phyloP scores from a whole-genome alignment of 2,888 invertebrate genomes.

The Aphidoletes aphidimyza region DNA sequence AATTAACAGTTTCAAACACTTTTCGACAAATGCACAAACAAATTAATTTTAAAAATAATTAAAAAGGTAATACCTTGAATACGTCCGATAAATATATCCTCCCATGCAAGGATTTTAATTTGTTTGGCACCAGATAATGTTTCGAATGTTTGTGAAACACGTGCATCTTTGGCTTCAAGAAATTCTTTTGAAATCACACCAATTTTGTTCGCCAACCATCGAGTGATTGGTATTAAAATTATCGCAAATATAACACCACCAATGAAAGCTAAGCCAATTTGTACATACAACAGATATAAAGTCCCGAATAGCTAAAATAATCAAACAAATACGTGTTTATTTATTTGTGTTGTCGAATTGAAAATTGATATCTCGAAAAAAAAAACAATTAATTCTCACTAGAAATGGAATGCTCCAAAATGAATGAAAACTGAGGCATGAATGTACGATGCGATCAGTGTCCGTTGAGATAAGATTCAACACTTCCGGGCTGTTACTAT shows the following conservation, averaged over 20 bases:
- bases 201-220: slow-evolving; percentile 88
- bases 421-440: slow-evolving; percentile 95
- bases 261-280: slow-evolving; percentile 91
- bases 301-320: slow-evolving; percentile 78
- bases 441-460: slow-evolving; percentile 93
- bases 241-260: slow-evolving; percentile 89
- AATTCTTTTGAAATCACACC: slow-evolving; percentile 84
- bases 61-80: slow-evolving; percentile 72
- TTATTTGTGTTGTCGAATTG: neutral
- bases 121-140: slow-evolving; percentile 86
- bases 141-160: slow-evolving; percentile 89
- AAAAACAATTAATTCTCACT: slow-evolving; percentile 67
- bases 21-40: slow-evolving; percentile 22
- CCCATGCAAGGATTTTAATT: slow-evolving; percentile 95
- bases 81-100: slow-evolving; percentile 81
- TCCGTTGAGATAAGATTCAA: slow-evolving; percentile 98
- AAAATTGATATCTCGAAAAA: too few relatives aligned
- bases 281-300: slow-evolving; percentile 82
- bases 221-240: slow-evolving; percentile 92
- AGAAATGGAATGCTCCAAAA: slow-evolving; percentile 97
- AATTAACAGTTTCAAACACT: neutral
- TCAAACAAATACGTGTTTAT: slow-evolving; percentile 54
- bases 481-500: slow-evolving; percentile 80
- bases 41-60: neutral
- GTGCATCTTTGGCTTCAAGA: slow-evolving; percentile 90